Conservation (phyloP, 2,888 invertebrate species). For the Stomorhina lunata region DNA sequence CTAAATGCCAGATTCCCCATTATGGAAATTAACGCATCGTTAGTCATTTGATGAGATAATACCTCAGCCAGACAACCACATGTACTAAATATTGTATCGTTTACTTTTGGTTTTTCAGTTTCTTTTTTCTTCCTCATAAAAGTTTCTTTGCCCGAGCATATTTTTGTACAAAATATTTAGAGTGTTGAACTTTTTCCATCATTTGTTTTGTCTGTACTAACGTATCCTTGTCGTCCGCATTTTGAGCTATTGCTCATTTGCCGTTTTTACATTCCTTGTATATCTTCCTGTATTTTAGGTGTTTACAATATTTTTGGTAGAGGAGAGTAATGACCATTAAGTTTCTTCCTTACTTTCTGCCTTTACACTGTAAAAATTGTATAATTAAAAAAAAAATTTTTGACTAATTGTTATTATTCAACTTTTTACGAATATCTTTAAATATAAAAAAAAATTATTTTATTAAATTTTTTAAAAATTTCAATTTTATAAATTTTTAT, state of each 20-base stretch:
- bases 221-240: conserved; percentile 27
- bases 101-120: conserved; percentile 12
- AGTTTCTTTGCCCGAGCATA: conserved; percentile 19
- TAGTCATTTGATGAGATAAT: conserved; percentile 74
- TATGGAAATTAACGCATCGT: conserved; percentile 76
- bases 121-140: background rate
- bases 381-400: background rate
- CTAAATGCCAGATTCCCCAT: conserved; percentile 67
- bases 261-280: background rate
- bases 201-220: conserved; percentile 21
- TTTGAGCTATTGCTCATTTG: conserved; percentile 51
- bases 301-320: background rate
- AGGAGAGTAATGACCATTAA: background rate
- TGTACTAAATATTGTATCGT: conserved; percentile 58
- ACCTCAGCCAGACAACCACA: conserved; percentile 70
- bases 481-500: too few species aligned
- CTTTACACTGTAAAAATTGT: background rate
- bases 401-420: too few species aligned
- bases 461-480: too few species aligned
- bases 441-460: too few species aligned
- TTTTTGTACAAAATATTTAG: background rate
- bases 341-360: too few species aligned
- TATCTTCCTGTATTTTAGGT: background rate
- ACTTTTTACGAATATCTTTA: too few species aligned
- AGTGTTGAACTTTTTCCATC: conserved; percentile 48